Conservation (phyloP, 2,888 invertebrate genomes). For the Nomada ruficornis region DNA sequence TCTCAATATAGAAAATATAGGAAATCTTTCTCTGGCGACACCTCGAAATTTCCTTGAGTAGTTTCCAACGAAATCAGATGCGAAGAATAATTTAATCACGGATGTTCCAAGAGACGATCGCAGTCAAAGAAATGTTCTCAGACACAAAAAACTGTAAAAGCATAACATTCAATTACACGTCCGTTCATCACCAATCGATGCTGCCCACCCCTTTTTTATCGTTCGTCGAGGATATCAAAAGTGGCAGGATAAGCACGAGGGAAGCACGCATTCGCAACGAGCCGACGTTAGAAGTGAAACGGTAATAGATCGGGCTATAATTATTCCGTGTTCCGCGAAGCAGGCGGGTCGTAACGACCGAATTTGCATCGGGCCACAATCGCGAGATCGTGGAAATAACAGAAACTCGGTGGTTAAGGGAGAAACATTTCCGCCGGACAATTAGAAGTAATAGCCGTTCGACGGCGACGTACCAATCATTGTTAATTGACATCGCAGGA, state of each 20-base stretch:
- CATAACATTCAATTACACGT: constrained; percentile 30
- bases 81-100: neutral
- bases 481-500: constrained; percentile 75
- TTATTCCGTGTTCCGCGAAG: constrained; percentile 48
- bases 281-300: constrained; percentile 45
- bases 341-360: constrained; percentile 47
- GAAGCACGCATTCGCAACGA: neutral
- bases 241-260: constrained; percentile 24
- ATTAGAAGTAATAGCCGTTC: constrained; percentile 73
- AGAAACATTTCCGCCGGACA: constrained; percentile 62
- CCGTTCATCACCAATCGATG: neutral
- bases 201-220: neutral
- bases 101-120: neutral
- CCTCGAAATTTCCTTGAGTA: neutral
- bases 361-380: constrained; percentile 70
- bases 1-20: neutral
- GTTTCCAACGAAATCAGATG: too few species aligned
- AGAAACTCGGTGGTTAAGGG: constrained; percentile 45
- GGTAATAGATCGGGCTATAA: constrained; percentile 43
- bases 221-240: constrained; percentile 36
- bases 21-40: neutral
- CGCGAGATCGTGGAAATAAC: constrained; percentile 53
- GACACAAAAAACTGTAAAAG: neutral
- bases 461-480: constrained; percentile 69
- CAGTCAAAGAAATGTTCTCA: neutral